Evolutionary conservation across 2,797 vertebrate genomes (phyloP), one percentile per base, ranked within the genome.

Genomic region (Chloroceryle amazona): DNA sequence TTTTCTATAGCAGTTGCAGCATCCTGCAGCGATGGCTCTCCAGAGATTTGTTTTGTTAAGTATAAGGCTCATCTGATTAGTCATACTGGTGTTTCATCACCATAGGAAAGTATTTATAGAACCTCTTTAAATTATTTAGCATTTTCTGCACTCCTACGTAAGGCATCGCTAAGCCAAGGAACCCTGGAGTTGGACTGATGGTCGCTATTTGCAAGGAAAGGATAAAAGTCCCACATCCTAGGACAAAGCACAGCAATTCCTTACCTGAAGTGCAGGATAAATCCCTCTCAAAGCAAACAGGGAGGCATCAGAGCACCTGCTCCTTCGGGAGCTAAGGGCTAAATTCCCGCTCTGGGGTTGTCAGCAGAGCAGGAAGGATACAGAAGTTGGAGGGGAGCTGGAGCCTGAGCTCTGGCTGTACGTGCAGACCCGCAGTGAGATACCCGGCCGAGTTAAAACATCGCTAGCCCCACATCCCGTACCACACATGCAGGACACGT

Each of bases 31-130:
- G 4, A 35, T 47, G 46, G 86, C 75, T 95, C 91, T 70, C 62
- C 79, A 95, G 84, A 76, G 91, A 68, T 71, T 72, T 62, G 49
- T 55, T 89, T 86, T 47, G 78, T 68, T 62, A 93, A 92, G 57
- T 44, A 31, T 33, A 42, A 82, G 61, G 68, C 75, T 96, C 79
- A 87, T 75, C 68, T 0, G 1, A 79, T 81, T 79, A 93, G 82
- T 72, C 65, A 86, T 8, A 70, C 72, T 90, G 19, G 28, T 44
- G 81, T 75, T 93, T 90, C 82, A 94, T 81, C 80, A 83, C 75
- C 82, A 54, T 35, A 41, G 33, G 35, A 33, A 88, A 75, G 87
- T 93, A 86, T 95, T 95, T 95, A 81, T 62, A 91, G 87, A 61
- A 68, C 78, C 46, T 42, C 78, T 81, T 81, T 79, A 85, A 83